Percentiles rank a stretch among this genome's conserved stretches.
phyloP scores from a whole-genome alignment of 2,113 vertebrate species.

The Eretmochelys imbricata region DNA sequence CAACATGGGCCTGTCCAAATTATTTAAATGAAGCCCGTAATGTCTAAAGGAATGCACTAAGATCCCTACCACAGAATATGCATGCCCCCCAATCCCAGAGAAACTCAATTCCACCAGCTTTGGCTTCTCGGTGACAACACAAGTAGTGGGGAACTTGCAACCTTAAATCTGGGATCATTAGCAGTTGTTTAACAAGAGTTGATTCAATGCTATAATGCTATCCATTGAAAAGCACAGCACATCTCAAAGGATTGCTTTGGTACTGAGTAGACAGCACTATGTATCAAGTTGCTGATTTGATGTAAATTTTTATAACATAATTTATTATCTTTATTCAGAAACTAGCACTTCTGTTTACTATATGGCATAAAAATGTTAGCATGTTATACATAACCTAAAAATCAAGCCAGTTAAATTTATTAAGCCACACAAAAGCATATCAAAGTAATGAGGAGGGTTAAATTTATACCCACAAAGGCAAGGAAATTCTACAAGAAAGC shows the following conservation, averaged over 20 bases:
- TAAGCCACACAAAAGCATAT: not conserved
- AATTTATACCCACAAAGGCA: not conserved
- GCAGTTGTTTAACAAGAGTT: not conserved
- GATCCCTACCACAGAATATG: too few species aligned
- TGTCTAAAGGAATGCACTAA: too few species aligned
- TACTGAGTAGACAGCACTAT: accelerated
- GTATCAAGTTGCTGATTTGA: not conserved
- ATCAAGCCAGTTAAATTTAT: not conserved
- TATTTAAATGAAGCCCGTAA: not conserved
- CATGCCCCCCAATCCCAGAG: too few species aligned
- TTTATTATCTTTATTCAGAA: not conserved
- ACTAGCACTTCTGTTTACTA: not conserved
- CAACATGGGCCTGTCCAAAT: not conserved
- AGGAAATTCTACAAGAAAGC: not conserved
- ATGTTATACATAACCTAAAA: not conserved
- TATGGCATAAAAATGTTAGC: not conserved
- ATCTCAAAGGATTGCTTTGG: accelerated
- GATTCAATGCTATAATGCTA: not conserved
- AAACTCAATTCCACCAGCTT: not conserved
- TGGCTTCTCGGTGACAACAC: not conserved
- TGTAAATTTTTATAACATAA: not conserved
- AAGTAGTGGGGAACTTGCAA: not conserved
- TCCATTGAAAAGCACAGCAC: not conserved
- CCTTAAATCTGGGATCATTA: not conserved
- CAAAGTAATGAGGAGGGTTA: not conserved